Evolutionary conservation across 2,888 invertebrate genomes (phyloP).

Genomic region (Alsophila aescularia): DNA sequence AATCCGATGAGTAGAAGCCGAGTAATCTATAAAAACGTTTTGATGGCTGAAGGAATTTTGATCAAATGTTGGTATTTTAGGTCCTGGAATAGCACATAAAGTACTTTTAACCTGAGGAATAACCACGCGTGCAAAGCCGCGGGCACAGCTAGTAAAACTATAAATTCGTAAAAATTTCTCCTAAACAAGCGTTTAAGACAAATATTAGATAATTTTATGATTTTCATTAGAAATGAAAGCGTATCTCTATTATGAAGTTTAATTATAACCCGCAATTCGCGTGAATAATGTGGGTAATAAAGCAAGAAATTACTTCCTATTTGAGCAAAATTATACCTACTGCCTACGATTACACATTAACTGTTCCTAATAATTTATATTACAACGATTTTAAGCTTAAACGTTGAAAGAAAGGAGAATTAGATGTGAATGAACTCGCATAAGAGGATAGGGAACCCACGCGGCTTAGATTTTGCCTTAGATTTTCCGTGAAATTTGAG

Average conservation of each 20-base stretch:
- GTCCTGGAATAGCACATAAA: no score
- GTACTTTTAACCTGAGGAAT: no score
- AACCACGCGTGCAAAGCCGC: no score
- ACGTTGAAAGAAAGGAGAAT: constrained; percentile 31
- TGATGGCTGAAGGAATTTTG: no score
- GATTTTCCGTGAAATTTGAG: no score
- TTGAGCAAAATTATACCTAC: constrained; percentile 51
- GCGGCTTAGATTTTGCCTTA: no score
- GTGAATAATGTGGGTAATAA: constrained; percentile 68
- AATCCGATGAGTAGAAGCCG: no score
- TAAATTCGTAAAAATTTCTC: neutral
- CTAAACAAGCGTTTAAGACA: constrained; percentile 2
- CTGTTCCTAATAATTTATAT: constrained; percentile 26
- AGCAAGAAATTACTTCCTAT: constrained; percentile 75
- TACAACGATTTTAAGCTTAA: constrained; percentile 15
- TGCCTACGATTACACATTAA: constrained; percentile 25
- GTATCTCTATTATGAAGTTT: constrained; percentile 65
- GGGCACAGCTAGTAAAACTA: no score
- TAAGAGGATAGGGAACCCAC: no score
- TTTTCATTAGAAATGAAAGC: constrained; percentile 65
- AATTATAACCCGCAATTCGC: constrained; percentile 68
- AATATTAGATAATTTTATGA: constrained; percentile 39
- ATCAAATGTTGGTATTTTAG: no score
- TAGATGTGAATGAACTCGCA: no score
- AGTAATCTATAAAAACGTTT: no score